Conservation (phyloP, 1,140 invertebrate genomes). For the Bombus waltoni region DNA sequence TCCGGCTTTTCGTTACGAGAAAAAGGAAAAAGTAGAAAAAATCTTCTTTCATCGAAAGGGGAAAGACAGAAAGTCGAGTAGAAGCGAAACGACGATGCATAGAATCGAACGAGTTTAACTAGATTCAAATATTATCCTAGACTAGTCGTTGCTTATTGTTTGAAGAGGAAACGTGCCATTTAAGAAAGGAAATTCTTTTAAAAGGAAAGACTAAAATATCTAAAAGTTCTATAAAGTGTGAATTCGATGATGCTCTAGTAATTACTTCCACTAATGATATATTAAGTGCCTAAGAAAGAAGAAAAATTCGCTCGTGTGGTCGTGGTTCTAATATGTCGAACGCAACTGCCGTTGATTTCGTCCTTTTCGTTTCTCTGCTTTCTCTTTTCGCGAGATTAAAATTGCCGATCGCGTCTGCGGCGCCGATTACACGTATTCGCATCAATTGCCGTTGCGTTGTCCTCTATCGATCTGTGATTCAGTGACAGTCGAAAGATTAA, state of each 20-base stretch:
- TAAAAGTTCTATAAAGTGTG: conserved; percentile 56
- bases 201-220: conserved; percentile 63
- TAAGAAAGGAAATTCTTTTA: conserved; percentile 44
- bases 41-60: too few species aligned
- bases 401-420: too few species aligned
- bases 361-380: not conserved
- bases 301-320: conserved; percentile 60
- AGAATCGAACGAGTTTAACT: conserved; percentile 33
- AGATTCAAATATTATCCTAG: conserved; percentile 56
- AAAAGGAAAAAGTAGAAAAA: too few species aligned
- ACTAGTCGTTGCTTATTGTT: conserved; percentile 62
- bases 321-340: conserved; percentile 10
- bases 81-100: not conserved
- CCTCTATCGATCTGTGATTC: not conserved
- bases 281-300: conserved; percentile 65
- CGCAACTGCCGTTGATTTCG: conserved; percentile 30
- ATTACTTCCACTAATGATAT: conserved; percentile 49
- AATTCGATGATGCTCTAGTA: conserved; percentile 61
- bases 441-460: conserved; percentile 30
- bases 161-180: conserved; percentile 69
- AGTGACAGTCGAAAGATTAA: not conserved
- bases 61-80: rapidly evolving
- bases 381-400: not conserved
- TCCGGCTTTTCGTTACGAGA: not conserved
- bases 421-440: too few species aligned